phyloP scores from a whole-genome alignment of 2,113 vertebrate species.

The Nothocercus nigrocapillus region DNA sequence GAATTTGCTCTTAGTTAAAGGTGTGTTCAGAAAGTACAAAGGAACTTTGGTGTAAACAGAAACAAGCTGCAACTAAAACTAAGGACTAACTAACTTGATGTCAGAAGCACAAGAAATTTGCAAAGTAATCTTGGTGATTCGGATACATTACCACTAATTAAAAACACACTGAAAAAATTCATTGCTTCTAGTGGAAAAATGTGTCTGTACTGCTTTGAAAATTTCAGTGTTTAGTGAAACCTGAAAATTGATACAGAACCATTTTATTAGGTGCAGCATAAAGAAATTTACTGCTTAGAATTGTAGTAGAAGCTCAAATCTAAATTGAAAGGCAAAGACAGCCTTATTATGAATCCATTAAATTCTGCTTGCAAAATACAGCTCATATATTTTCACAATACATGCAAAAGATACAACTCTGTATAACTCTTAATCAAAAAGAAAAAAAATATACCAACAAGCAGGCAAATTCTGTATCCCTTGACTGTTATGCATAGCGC shows the following conservation, averaged over 20 bases:
- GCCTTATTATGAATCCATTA: not conserved
- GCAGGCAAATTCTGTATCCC: not conserved
- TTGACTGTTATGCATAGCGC: not conserved
- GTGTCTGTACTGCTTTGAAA: not conserved
- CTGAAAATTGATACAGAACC: not conserved
- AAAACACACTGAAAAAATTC: not conserved
- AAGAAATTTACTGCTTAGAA: not conserved
- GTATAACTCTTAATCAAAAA: not conserved
- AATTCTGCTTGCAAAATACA: fast-evolving
- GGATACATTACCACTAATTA: not conserved
- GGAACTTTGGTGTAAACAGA: not conserved
- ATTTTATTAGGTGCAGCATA: not conserved
- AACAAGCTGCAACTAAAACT: not conserved
- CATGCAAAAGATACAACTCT: not conserved
- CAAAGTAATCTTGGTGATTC: not conserved
- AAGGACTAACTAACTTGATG: not conserved
- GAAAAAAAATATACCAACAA: not conserved
- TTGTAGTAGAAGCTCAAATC: not conserved
- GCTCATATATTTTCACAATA: not conserved
- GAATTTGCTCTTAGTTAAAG: not conserved
- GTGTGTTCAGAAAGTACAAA: not conserved
- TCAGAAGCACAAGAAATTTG: not conserved
- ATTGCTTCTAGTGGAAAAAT: not conserved
- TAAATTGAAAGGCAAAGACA: not conserved
- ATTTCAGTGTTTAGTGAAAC: not conserved